phyloP scores from a whole-genome alignment of 2,797 vertebrate species.

The Acanthurus leucopareius region DNA sequence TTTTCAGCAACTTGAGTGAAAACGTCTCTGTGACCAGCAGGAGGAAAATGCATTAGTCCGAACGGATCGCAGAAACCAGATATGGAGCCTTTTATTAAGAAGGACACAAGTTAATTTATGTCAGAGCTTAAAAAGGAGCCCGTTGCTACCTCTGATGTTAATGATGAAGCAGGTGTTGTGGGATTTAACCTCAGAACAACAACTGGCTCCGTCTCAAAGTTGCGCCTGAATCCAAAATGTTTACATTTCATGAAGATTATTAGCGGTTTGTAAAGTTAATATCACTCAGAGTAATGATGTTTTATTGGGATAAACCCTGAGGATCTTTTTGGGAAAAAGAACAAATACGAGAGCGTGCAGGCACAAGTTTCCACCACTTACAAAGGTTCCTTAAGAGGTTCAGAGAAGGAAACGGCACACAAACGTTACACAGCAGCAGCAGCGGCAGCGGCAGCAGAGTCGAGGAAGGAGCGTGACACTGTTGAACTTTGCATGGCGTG shows the following conservation, averaged over 20 bases:
- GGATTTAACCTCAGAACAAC: slow-evolving; percentile 52
- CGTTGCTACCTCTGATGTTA: slow-evolving; percentile 70
- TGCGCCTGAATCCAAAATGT: slow-evolving; percentile 33
- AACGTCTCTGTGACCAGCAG: slow-evolving; percentile 76
- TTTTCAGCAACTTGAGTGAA: slow-evolving; percentile 76
- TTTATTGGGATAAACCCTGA: slow-evolving; percentile 38
- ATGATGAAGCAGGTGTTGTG: slow-evolving; percentile 81
- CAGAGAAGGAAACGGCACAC: slow-evolving; percentile 31
- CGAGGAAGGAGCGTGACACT: slow-evolving; percentile 58
- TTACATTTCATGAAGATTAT: slow-evolving; percentile 47
- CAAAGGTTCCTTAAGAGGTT: slow-evolving; percentile 43
- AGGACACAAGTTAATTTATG: slow-evolving; percentile 85
- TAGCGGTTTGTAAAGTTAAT: slow-evolving; percentile 33
- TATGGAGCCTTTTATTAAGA: slow-evolving; percentile 80
- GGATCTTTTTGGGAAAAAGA: slow-evolving; percentile 17
- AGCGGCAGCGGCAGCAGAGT: slow-evolving; percentile 27
- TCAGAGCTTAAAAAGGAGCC: slow-evolving; percentile 79
- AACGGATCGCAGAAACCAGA: slow-evolving; percentile 82
- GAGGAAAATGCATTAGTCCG: slow-evolving; percentile 86
- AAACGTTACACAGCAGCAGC: slow-evolving; percentile 41
- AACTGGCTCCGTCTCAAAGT: slow-evolving; percentile 37
- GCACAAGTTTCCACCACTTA: slow-evolving; percentile 43
- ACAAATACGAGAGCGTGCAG: slow-evolving; percentile 53
- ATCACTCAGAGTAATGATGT: slow-evolving; percentile 44
- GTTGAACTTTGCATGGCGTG: slow-evolving; percentile 71